Evolutionary conservation across 2,888 invertebrate species (phyloP), one percentile per base, ranked within the genome.

Genomic region (Drosophila ezoana): DNA sequence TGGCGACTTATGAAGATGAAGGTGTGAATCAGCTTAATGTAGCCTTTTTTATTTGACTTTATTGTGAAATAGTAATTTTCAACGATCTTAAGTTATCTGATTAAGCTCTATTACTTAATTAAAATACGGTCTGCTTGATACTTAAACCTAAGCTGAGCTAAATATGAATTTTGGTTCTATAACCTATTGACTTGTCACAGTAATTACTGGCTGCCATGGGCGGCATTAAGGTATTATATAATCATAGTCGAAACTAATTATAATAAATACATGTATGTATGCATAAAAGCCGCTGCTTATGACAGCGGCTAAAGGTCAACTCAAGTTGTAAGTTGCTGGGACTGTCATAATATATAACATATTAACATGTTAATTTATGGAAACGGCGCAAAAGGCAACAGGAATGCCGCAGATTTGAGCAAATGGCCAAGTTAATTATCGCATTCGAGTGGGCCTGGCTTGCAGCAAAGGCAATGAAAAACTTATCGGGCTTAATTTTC

Each of bases 291-390:
- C 14, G 47, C 65, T 61, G 54, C 69, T 71, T 54, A 62, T 45
- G 54, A 16, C 20, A 32, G 10, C 13, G 54, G 23, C 33, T 37
- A 44, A 40, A 44, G 38, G 54, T 69, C 51, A 59, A 37, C 20
- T 40, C 35, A 56, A 45, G 45, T 72, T 54, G 49, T 72, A 69
- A 63, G 76, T 44, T 48, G 57, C 33, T 40, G 10, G 23, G 51
- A 43, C 63, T 62, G 70, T 56, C 75, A 79, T 82, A 82, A 80
- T 76, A 62, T 69, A 79, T 80, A 64, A 70, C 78, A 83, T 76
- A 84, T 86, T 86, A 82, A 82, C 72, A 88, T 83, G 89, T 72
- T 86, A 86, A 86, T 28, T 28, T 83, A 66, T 62, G 62, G 62
- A 45, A 40, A 56, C 45, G 44, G 51, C 61, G 48, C 16, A 28